Evolutionary conservation across 2,797 vertebrate species (phyloP).

Genomic region (Pyrocephalus nanus): DNA sequence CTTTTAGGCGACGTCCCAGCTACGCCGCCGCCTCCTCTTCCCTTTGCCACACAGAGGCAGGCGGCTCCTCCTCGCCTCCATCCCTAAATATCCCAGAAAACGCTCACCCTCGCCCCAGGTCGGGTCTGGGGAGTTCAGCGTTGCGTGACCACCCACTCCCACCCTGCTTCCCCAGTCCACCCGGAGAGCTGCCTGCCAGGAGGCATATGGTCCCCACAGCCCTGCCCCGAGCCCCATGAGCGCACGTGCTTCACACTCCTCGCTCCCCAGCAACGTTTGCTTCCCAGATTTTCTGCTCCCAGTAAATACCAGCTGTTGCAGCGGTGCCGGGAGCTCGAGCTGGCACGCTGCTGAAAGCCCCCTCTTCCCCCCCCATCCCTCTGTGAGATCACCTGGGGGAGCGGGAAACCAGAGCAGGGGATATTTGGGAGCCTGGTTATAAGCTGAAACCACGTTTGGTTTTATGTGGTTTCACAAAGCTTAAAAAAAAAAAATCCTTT

Average conservation of each 20-base stretch:
- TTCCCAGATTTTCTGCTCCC: not conserved
- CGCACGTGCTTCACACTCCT: not conserved
- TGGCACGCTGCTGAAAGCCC: not conserved
- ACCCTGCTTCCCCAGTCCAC: not conserved
- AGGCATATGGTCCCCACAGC: not conserved
- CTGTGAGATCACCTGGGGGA: not conserved
- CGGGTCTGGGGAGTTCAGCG: not conserved
- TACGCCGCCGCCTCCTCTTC: not conserved
- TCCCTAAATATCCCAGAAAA: not conserved
- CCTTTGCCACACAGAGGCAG: not conserved
- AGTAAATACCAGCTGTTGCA: slow-evolving; percentile 22
- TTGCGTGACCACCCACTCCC: not conserved
- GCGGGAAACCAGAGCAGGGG: not conserved
- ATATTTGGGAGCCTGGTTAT: not conserved
- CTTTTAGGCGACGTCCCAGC: not conserved
- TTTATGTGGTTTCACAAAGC: not conserved
- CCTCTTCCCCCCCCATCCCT: not conserved
- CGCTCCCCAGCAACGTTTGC: not conserved
- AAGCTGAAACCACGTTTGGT: not conserved
- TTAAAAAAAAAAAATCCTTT: not conserved
- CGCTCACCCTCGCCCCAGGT: not conserved
- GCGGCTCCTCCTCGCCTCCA: not conserved
- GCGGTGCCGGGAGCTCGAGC: not conserved
- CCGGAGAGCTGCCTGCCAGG: not conserved
- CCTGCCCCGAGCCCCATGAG: not conserved